A percentile compares a stretch with the other conserved stretches of the same genome.
These are phyloP conservation scores for Platycercus adscitus DNA, from an alignment of 2,113 vertebrate genomes.

Conservation along the genomic window DNA sequence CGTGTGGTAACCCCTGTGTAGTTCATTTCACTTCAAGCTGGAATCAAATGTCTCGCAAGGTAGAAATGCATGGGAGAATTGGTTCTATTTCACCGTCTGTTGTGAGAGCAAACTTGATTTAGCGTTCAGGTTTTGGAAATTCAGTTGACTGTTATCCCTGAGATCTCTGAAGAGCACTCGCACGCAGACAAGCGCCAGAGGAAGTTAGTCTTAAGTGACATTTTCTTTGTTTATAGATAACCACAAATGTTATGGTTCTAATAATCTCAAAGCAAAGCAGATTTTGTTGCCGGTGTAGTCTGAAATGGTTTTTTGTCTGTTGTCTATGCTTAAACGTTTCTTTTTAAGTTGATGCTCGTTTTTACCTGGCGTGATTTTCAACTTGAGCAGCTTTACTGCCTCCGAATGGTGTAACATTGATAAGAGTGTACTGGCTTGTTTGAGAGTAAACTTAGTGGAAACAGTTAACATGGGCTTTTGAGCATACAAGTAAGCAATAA, in stretches of 20 bases:
- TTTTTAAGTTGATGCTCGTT: not conserved
- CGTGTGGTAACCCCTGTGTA: not conserved
- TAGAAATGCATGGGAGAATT: not conserved
- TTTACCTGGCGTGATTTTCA: not conserved
- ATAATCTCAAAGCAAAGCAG: not conserved
- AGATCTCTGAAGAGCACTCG: not conserved
- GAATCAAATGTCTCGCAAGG: not conserved
- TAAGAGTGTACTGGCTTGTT: not conserved
- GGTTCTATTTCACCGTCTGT: not conserved
- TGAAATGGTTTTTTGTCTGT: not conserved
- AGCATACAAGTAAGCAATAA: not conserved
- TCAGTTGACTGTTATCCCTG: not conserved
- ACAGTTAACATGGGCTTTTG: not conserved
- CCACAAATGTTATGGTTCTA: not conserved
- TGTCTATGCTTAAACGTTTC: rapidly evolving
- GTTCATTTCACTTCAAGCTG: rapidly evolving
- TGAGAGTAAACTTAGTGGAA: not conserved
- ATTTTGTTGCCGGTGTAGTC: not conserved
- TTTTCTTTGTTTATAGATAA: not conserved
- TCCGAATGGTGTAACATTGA: not conserved
- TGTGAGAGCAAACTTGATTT: not conserved
- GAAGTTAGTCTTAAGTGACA: not conserved
- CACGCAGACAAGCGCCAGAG: rapidly evolving
- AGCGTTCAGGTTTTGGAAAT: not conserved
- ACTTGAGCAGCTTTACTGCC: not conserved